A percentile compares a stretch with the other conserved stretches of the same genome.
Conservation (phyloP, 2,113 vertebrate genomes). For the Tenebrosternarchus preto region DNA sequence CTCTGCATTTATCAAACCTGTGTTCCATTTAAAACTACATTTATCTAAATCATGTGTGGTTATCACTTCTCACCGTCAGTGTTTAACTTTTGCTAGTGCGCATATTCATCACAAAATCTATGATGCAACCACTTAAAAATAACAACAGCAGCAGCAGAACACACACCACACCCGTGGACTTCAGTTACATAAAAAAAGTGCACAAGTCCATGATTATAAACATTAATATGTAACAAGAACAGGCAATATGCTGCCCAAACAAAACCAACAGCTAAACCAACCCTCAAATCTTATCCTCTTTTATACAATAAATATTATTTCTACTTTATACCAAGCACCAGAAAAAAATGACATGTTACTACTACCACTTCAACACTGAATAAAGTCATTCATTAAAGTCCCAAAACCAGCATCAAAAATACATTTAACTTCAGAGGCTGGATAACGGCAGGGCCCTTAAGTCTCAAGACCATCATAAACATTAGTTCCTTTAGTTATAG, state of each 20-base stretch:
- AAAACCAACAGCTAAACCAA: neutral
- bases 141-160: too few species aligned
- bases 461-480: neutral
- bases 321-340: neutral
- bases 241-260: neutral
- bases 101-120: neutral
- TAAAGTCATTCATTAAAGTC: neutral
- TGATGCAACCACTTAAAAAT: neutral
- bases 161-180: neutral
- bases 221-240: neutral
- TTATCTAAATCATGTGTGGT: neutral
- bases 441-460: neutral
- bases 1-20: too few species aligned
- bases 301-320: neutral
- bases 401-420: neutral
- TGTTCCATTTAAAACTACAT: too few species aligned
- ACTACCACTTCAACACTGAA: neutral
- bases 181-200: neutral
- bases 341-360: neutral
- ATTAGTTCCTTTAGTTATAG: slow-evolving; percentile 54
- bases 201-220: neutral
- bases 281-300: neutral
- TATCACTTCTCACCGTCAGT: neutral
- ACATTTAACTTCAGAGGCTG: neutral
- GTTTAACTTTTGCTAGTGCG: neutral